Conservation (phyloP, 1,140 invertebrate species). For the Bilobella aurantiaca region DNA sequence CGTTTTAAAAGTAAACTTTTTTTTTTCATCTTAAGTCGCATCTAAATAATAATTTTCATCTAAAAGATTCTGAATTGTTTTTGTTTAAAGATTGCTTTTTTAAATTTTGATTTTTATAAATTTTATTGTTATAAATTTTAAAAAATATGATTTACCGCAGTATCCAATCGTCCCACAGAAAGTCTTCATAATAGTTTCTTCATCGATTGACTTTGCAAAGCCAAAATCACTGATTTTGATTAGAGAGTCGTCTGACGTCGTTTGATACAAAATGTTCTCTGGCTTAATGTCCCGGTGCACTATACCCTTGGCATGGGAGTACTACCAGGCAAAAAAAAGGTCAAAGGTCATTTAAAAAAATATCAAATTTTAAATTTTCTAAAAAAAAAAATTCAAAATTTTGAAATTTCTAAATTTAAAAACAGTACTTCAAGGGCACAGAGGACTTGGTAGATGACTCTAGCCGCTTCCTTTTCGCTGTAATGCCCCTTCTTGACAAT, state of each 20-base stretch:
- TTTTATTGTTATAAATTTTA: neutral
- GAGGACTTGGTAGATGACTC: constrained; percentile 41
- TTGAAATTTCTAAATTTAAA: neutral
- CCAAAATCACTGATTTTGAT: constrained; percentile 45
- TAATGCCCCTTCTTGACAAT: constrained; percentile 42
- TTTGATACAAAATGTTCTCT: constrained; percentile 47
- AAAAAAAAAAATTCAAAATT: no score
- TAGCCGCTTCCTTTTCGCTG: constrained; percentile 43
- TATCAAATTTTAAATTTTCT: neutral
- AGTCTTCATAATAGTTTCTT: constrained; percentile 40
- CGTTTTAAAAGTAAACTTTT: no score
- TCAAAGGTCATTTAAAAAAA: no score
- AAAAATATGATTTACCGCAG: constrained; percentile 23
- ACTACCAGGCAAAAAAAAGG: no score
- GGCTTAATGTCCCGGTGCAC: constrained; percentile 44
- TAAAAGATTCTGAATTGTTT: no score
- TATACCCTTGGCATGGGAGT: constrained; percentile 43
- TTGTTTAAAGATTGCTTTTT: no score
- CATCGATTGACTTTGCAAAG: constrained; percentile 40
- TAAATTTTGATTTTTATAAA: neutral
- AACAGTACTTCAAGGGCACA: constrained; percentile 41
- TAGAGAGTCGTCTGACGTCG: constrained; percentile 39
- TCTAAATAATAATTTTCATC: no score
- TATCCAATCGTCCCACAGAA: constrained; percentile 43
- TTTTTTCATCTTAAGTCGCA: no score